Conservation (phyloP, 2,888 invertebrate species). For the Formica aserva region DNA sequence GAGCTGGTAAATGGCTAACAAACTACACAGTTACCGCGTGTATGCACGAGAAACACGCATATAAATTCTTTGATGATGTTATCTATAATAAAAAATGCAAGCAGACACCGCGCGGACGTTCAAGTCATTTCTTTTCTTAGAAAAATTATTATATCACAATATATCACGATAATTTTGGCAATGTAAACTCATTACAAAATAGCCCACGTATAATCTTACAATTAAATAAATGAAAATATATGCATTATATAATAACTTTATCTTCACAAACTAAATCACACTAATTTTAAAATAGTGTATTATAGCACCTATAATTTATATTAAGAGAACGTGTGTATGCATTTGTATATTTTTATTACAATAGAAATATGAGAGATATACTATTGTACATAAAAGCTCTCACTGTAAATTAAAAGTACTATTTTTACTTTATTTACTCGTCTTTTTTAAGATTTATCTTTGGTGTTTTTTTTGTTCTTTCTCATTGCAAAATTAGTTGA, state of each 20-base stretch:
- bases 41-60: neutral
- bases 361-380: neutral
- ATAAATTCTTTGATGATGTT: neutral
- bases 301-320: neutral
- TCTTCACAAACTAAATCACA: too few species aligned
- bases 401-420: neutral
- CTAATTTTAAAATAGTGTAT: too few species aligned
- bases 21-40: neutral
- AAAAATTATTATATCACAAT: neutral
- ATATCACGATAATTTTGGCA: too few species aligned
- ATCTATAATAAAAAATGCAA: neutral
- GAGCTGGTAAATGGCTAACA: neutral
- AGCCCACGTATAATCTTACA: too few species aligned
- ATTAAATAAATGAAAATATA: too few species aligned
- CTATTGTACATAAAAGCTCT: neutral
- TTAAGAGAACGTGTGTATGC: neutral
- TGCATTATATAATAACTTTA: too few species aligned
- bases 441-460: neutral
- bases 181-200: too few species aligned
- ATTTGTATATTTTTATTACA: neutral
- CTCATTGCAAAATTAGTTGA: neutral
- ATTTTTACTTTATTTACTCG: neutral
- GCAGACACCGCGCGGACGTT: neutral
- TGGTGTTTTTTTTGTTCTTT: neutral
- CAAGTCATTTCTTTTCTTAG: neutral